Evolutionary conservation across 2,113 vertebrate genomes (phyloP), one percentile per base, ranked within the genome.

Genomic region (Catagonus wagneri): DNA sequence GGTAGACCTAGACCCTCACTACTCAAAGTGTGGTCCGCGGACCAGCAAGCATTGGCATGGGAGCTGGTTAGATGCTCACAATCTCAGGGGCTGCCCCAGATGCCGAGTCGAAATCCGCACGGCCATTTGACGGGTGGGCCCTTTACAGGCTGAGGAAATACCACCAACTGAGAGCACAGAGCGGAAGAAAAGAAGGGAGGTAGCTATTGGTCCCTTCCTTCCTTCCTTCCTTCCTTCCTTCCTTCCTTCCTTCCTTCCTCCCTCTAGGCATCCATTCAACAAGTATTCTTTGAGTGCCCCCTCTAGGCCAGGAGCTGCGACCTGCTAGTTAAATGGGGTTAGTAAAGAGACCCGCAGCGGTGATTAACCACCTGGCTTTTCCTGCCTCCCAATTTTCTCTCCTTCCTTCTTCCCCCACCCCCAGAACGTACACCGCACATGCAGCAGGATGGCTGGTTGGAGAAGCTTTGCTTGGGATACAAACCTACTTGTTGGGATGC

Each of bases 211-310:
- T 50, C 34, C 15, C 36, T 80, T 86, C 50, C 29, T 90, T 90
- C 19, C 29, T 81, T 91, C 52, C 15, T 52, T 54, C 14, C 5
- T 65, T 76, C 16, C 15, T 84, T 84, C 54, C 16, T 71, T 61
- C 19, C 4, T 34, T 88, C 19, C 17, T 52, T 90, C 68, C 56
- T 68, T 74, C 50, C 56, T 81, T 83, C 52, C 25, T 94, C 93
- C 17, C 25, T 86, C 91, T 39, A 25, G 12, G 27, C 50, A 81
- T 71, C 72, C 58, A 74, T 52, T 87, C 69, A 81, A 83, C 68
- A 92, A 92, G 34, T 60, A 50, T 88, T 50, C 54, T 89, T 50
- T 44, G 52, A 44, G 5, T 61, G 29, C 2, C 11, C 50, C 71
- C 68, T 81, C 66, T 56, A 58, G 58, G 36, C 19, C 60, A 61